Evolutionary conservation across 2,797 vertebrate genomes (phyloP), one percentile per base, ranked within the genome.

Genomic region (Ispidina picta): DNA sequence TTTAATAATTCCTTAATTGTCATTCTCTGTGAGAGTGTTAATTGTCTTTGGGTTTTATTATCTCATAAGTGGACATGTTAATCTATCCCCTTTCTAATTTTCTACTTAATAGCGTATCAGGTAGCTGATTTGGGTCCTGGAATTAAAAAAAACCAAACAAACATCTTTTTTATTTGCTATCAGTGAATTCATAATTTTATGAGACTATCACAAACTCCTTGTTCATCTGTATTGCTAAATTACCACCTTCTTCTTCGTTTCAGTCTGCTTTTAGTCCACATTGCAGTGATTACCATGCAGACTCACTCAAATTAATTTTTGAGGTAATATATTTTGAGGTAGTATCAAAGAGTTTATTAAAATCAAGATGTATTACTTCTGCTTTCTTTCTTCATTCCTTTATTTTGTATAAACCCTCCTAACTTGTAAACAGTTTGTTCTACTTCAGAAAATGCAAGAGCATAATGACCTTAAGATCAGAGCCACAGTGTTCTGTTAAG

Each of bases 391-490:
- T 91, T 94, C 92, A 44, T 90, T 93, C 73, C 35, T 83, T 58
- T 81, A 6, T 77, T 55, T 84, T 85, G n/a, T 56, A 22, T 78
- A 43, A 43, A 54, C 23, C 25, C 25, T 78, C 5, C 25, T 71
- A 64, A 85, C 26, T 56, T 88, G 78, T 73, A 33, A 48, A 21
- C 3, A 35, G 66, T 66, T 92, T 89, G 29, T 77, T 94, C 85
- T 89, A 35, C 43, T 76, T 29, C 83, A 91, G 48, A 74, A 83
- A 92, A 93, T 2, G 1, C 54, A 56, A 75, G 93, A 96, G 86
- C 95, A 92, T 39, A 71, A 72, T 95, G 96, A 97, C 97, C 97
- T 89, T 46, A 65, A 68, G 94, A 19, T 73, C 62, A 77, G 49
- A 82, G 56, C 37, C 64, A 43, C 48, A 46, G 54, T 91, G 86